phyloP scores from a whole-genome alignment of 2,888 invertebrate species.

The Cephus pygmeus region DNA sequence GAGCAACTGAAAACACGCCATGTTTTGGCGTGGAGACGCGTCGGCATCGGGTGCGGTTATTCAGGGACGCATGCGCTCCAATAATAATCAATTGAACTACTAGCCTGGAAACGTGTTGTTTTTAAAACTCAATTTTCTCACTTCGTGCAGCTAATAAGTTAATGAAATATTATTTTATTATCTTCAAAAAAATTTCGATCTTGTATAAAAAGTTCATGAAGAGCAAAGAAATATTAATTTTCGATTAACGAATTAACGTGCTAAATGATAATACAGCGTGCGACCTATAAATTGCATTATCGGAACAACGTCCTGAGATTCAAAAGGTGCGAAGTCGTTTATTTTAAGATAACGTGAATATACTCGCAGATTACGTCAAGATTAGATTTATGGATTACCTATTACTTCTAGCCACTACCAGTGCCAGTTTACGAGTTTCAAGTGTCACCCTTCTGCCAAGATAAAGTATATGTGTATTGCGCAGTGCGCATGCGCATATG shows the following conservation, averaged over 20 bases:
- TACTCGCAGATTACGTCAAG: neutral
- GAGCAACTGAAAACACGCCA: neutral
- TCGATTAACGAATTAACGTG: neutral
- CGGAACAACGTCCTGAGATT: neutral
- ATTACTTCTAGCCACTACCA: neutral
- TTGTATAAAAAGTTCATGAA: neutral
- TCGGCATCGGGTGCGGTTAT: neutral
- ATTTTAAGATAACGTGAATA: neutral
- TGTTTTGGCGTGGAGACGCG: neutral
- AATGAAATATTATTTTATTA: neutral
- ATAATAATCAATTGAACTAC: neutral
- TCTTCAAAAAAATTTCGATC: neutral
- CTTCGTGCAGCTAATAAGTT: neutral
- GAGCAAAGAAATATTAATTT: neutral
- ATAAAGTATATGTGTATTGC: neutral
- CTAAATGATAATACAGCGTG: neutral
- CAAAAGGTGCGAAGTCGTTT: neutral
- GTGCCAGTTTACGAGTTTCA: neutral
- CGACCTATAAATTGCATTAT: neutral
- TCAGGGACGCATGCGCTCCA: neutral
- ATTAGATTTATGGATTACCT: neutral
- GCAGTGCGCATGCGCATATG: too few species aligned
- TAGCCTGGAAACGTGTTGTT: neutral
- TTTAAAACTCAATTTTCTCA: neutral
- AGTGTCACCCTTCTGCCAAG: neutral